Base-by-base conservation (phyloP, 1,140 invertebrate genomes). In the Eueides isabella region DNA sequence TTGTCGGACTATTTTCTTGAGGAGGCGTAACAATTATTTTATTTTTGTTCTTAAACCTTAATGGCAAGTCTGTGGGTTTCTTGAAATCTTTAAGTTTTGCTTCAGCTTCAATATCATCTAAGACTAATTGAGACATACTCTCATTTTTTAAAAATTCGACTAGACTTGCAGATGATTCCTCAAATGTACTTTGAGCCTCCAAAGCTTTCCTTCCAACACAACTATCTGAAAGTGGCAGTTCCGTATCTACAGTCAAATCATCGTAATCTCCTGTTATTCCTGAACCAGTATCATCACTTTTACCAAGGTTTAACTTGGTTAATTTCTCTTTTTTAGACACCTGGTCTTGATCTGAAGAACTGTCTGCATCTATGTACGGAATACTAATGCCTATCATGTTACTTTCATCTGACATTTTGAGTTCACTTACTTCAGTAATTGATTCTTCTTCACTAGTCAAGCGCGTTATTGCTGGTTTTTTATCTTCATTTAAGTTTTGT, bases 361-460 rank as follows among this genome's bases (percentile, higher is more conserved):
- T 94, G 71, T 94, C 93, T 31, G 92, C 92, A 76, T 94, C 93
- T 63, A 94, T 91, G 75, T 89, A 94, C 44, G 92, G 92, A 41
- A 93, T 77, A 14, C 86, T 89, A 55, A 93, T 74, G 33, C 86
- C 89, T 55, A 91, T 82, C 80, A 91, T 86, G 78, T 91, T 86
- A 79, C 88, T 93, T 74, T 93, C 93, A 80, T 94, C 93, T 3
- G 92, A 93, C 65, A 91, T 85, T 87, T 94, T 95, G 71, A 95
- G 80, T 72, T 95, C 94, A 81, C 94, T 95, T 0, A 95, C 94
- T 89, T 95, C 94, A 28, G 94, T 95, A 6, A 96, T 90, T 62
- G 95, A 96, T 84, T 95, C 95, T 77, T 95, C 95, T 78, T 95
- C 95, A 48, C 95, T 95, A 0, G 94, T 94, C 68, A 95, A 89